A percentile compares a stretch with the other conserved stretches of the same genome.
These are phyloP conservation scores for Champsocephalus gunnari DNA, from an alignment of 2,797 vertebrate genomes.

Conservation along the genomic window DNA sequence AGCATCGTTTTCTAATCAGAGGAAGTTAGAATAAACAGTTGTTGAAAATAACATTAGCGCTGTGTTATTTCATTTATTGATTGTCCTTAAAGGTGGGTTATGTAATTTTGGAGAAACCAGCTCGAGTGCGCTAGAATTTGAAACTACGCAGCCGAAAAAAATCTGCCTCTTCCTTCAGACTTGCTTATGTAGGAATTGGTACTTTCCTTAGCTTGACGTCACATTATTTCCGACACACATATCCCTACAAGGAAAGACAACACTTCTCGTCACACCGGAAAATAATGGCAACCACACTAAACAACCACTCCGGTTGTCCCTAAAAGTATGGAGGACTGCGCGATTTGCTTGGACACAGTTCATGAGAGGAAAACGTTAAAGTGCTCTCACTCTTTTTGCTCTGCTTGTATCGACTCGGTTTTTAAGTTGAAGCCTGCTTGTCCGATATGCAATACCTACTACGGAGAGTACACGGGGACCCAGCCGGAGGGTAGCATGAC, in stretches of 20 bases:
- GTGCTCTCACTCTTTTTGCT: constrained; percentile 88
- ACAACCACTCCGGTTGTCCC: fast-evolving
- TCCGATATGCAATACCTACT: constrained; percentile 87
- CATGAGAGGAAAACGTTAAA: constrained; percentile 82
- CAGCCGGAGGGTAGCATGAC: constrained; percentile 88
- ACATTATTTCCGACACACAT: not conserved
- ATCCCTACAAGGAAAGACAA: not conserved
- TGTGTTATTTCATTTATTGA: too few relatives aligned
- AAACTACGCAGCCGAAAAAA: too few relatives aligned
- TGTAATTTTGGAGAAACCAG: too few relatives aligned
- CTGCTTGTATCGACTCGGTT: constrained; percentile 84
- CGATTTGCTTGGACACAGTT: constrained; percentile 84
- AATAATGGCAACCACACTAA: constrained; percentile 30
- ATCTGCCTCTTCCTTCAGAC: too few relatives aligned
- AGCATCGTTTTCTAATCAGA: too few relatives aligned
- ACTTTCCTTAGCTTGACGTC: constrained; percentile 26
- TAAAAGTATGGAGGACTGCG: constrained; percentile 43
- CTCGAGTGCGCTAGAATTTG: too few relatives aligned
- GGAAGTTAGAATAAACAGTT: too few relatives aligned
- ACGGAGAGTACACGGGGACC: constrained; percentile 85
- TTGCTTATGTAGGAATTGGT: not conserved
- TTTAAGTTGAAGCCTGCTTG: constrained; percentile 86
- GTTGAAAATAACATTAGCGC: too few relatives aligned
- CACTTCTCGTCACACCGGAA: not conserved
- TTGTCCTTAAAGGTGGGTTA: too few relatives aligned